phyloP scores from a whole-genome alignment of 1,140 invertebrate genomes.

The Antheraea mylitta region DNA sequence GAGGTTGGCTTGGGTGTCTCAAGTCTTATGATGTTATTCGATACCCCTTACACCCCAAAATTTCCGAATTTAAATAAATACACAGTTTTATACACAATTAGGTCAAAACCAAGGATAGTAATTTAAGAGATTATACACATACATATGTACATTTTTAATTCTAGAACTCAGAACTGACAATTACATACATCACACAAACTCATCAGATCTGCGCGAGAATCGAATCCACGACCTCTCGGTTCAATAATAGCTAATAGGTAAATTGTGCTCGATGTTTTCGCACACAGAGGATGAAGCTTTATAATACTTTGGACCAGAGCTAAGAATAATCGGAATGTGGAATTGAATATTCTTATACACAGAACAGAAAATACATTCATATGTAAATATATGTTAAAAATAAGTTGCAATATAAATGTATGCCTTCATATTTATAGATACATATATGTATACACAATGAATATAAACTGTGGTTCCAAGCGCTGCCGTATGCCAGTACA shows the following conservation, averaged over 20 bases:
- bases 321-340: not conserved
- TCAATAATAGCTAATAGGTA: not conserved
- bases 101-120: no score
- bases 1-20: no score
- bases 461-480: conserved; percentile 29
- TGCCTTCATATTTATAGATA: not conserved
- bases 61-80: no score
- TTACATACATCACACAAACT: no score
- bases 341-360: not conserved
- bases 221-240: no score
- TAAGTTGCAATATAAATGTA: not conserved
- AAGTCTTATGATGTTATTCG: no score
- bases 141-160: no score
- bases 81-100: no score
- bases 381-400: not conserved
- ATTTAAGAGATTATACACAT: no score
- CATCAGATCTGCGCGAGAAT: no score
- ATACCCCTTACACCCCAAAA: no score
- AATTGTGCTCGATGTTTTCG: not conserved
- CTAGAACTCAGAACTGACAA: no score
- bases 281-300: not conserved
- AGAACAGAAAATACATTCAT: not conserved
- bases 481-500: conserved; percentile 34
- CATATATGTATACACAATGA: conserved; percentile 10
- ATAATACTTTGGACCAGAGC: not conserved